Evolutionary conservation across 1,140 invertebrate species (phyloP), one percentile per base, ranked within the genome.

Genomic region (Contarinia nasturtii): DNA sequence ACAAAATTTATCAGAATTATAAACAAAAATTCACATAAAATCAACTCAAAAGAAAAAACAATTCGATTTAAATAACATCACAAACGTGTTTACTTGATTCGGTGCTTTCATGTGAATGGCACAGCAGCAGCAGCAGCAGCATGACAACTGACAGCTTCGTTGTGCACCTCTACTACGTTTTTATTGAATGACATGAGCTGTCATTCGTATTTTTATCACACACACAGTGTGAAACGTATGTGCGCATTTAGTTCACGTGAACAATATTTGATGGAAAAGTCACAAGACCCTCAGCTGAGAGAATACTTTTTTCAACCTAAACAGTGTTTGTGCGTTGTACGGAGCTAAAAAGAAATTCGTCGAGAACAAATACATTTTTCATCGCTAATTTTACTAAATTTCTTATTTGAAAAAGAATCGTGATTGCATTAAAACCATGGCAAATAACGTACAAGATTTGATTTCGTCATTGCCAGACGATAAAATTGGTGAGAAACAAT

Each of bases 381-480:
- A 21, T 20, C 41, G 18, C 3, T 18, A 38, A 38, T 7, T 38
- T 12, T 5, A 38, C 5, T 38, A 5, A 38, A 38, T 42, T 42
- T 42, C 19, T 7, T 4, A 19, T 42, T 12, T 17, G 15, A 2
- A 12, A 7, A 15, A 19, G 41, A 17, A 17, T n/a, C n/a, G 20
- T 11, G 22, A 27, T n/a, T 27, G 8, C 21, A 45, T 62, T 60
- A 63, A 58, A 67, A 70, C 64, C 67, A 74, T 74, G 71, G 66
- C 72, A 60, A 67, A 66, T 54, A 76, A 75, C 62, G 75, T 82
- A 51, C 77, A 80, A 54, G 77, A 82, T 58, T 75, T 84, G 38
- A 77, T 82, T 50, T 75, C 77, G 17, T 69, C 74, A 48, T 61
- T 84, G 53, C 79, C 80, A 48, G 80, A 85, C 55, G 82, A 85